Base-by-base conservation (phyloP, 2,113 vertebrate genomes). In the Cyprinodon brontotheroides region DNA sequence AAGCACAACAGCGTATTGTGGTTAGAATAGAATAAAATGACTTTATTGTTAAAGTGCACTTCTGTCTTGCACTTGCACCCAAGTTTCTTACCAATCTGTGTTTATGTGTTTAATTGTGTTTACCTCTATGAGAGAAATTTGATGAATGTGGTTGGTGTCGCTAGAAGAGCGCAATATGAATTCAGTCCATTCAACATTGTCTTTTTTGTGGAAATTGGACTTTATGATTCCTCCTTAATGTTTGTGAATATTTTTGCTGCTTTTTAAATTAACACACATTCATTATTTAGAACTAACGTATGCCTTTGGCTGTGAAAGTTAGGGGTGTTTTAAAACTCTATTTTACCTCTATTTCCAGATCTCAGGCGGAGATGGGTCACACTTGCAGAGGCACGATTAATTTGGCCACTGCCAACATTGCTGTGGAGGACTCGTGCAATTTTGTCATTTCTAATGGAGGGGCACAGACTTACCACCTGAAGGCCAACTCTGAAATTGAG, bases 371-470 rank as follows among this genome's bases (percentile, higher is more conserved):
- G 90, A 99, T 99, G 98, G 94, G 96, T 14, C 98, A 99, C 82
- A 99, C 98, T 0, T 99, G 98, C 87, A 93, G 97, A 0, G 98
- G 98, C 36, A 99, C 98, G 70, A 99, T 99, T 82, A 99, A 99
- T 92, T 93, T 99, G 66, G 97, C 97, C 72, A 99, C 97, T 0
- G 98, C 98, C 84, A 98, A 98, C 85, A 99, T 99, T 78, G 92
- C 93, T 0, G 97, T 99, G 85, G 98, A 99, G 85, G 98, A 99
- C 73, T 99, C 97, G 0, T 99, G 98, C 74, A 99, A 97, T 86
- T 99, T 99, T 80, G 95, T 99, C 65, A 98, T 99, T 85, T 99
- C 98, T 73, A 99, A 99, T 0, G 98, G 98, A 0, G 98, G 98
- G 0, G 96, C 98, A 0, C 98, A 99, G 92, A 99, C 97, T 36